phyloP scores from a whole-genome alignment of 2,113 vertebrate genomes.

The Meriones unguiculatus region DNA sequence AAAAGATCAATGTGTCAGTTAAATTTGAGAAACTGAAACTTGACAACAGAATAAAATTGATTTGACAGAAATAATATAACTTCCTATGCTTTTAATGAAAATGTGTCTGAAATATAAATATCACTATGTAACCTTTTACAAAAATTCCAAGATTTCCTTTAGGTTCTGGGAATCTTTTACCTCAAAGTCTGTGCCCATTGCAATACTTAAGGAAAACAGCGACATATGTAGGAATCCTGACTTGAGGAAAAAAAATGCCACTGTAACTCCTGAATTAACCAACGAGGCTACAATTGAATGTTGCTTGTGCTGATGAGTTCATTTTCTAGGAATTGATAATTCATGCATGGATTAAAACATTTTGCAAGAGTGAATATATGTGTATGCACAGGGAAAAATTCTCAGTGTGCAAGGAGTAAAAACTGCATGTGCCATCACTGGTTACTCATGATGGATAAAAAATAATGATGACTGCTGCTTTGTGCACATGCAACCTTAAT shows the following conservation, averaged over 20 bases:
- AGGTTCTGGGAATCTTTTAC: background rate
- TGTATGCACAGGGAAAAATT: background rate
- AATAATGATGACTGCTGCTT: background rate
- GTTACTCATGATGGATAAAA: background rate
- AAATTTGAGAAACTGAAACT: constrained; percentile 4
- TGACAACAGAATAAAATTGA: background rate
- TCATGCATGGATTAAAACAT: background rate
- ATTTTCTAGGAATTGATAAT: background rate
- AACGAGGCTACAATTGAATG: background rate
- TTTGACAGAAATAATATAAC: background rate
- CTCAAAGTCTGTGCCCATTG: background rate
- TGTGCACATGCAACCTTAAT: background rate
- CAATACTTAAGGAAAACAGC: background rate
- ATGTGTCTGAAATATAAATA: background rate
- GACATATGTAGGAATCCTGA: background rate
- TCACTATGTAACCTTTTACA: background rate
- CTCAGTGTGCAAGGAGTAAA: background rate
- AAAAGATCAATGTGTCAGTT: background rate
- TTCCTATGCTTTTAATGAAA: background rate
- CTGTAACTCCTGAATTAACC: background rate
- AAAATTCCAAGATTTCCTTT: background rate
- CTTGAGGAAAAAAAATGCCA: background rate
- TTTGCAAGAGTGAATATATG: background rate
- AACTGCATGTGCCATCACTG: background rate
- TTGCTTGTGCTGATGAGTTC: background rate